These are phyloP conservation scores for Polyploca ridens DNA, from an alignment of 2,888 invertebrate genomes.

Conservation along the genomic window DNA sequence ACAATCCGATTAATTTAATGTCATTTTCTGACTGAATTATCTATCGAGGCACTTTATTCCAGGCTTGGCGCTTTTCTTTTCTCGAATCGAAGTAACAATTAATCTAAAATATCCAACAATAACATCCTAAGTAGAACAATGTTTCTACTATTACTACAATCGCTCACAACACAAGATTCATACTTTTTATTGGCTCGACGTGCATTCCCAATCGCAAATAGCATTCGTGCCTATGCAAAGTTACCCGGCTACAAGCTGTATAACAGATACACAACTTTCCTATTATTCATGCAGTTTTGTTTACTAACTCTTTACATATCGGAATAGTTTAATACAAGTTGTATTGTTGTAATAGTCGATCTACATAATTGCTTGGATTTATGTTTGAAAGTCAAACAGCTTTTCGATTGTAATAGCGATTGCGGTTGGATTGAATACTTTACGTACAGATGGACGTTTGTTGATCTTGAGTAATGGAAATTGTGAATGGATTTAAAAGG, in stretches of 20 bases:
- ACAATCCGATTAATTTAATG: no score
- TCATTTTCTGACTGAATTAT: no score
- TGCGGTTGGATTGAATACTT: not conserved
- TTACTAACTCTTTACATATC: not conserved
- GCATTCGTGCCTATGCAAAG: not conserved
- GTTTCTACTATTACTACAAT: not conserved
- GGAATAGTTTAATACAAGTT: not conserved
- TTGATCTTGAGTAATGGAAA: not conserved
- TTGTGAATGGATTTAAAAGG: not conserved
- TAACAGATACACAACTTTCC: not conserved
- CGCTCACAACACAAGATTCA: not conserved
- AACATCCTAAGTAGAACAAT: not conserved
- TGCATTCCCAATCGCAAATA: not conserved
- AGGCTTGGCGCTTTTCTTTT: no score
- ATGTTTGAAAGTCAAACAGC: not conserved
- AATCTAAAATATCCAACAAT: no score
- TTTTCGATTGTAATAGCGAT: not conserved
- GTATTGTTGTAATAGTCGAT: not conserved
- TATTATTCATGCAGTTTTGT: slow-evolving; percentile 2
- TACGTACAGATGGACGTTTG: not conserved
- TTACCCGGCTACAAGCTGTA: not conserved
- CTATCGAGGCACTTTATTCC: no score
- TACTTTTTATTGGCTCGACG: not conserved
- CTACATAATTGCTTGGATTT: not conserved
- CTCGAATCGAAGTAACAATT: no score